Evolutionary conservation across 1,140 invertebrate genomes (phyloP).

Genomic region (Magallana angulata): DNA sequence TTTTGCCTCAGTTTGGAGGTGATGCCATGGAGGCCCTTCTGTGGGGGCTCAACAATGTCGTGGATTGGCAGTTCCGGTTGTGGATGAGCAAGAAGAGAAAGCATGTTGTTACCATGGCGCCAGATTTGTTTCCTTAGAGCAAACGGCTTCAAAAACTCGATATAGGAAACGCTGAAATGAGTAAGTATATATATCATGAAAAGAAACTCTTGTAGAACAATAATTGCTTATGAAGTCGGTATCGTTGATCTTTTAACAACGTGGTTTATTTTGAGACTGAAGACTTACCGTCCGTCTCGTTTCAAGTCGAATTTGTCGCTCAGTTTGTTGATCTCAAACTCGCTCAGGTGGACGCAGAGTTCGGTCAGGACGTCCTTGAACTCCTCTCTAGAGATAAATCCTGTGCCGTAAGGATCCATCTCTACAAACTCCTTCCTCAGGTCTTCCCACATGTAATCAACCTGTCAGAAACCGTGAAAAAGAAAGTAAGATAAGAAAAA

Average conservation of each 20-base stretch:
- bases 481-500: not conserved
- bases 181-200: too few relatives aligned
- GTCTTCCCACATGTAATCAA: constrained; percentile 79
- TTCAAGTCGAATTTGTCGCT: constrained; percentile 72
- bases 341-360: constrained; percentile 77
- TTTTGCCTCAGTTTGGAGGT: constrained; percentile 76
- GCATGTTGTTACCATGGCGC: constrained; percentile 78
- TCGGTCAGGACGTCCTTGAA: constrained; percentile 77
- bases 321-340: constrained; percentile 74
- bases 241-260: not conserved
- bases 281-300: constrained; percentile 73
- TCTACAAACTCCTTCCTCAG: constrained; percentile 76
- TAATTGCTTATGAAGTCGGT: too few relatives aligned
- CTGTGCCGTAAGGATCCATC: constrained; percentile 78
- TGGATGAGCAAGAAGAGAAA: constrained; percentile 72
- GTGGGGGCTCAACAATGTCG: constrained; percentile 73
- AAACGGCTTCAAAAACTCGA: constrained; percentile 78
- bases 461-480: constrained; percentile 56
- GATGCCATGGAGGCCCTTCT: constrained; percentile 74
- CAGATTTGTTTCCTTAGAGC: constrained; percentile 75
- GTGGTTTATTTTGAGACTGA: not conserved
- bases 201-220: too few relatives aligned
- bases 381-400: constrained; percentile 75
- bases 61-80: constrained; percentile 73
- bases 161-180: constrained; percentile 75